A percentile compares a stretch with the other conserved stretches of the same genome.
Conservation (phyloP, 2,888 invertebrate genomes). For the Hoplodrina ambigua region DNA sequence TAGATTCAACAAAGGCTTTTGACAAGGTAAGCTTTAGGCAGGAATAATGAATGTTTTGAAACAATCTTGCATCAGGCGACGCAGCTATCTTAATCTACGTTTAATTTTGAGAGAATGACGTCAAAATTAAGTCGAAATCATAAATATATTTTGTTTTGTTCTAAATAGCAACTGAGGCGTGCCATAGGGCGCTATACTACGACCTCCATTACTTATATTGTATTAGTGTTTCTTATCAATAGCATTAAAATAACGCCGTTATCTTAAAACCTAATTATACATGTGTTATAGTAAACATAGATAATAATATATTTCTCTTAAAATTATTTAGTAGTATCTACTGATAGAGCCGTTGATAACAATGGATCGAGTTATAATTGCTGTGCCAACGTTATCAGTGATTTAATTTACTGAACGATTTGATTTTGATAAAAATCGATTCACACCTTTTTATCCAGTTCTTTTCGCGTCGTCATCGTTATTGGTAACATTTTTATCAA, state of each 20-base stretch:
- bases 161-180: constrained; percentile 7
- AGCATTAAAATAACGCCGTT: constrained; percentile 34
- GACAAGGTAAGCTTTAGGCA: neutral
- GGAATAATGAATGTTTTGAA: neutral
- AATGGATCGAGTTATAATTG: constrained; percentile 13
- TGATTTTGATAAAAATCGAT: constrained; percentile 29
- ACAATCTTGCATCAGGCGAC: neutral
- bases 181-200: constrained; percentile 30
- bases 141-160: constrained; percentile 7
- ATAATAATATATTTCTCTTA: constrained; percentile 42
- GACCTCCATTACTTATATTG: constrained; percentile 45
- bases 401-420: constrained; percentile 30
- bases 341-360: constrained; percentile 27
- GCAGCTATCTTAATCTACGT: constrained; percentile 1
- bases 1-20: constrained; percentile 3
- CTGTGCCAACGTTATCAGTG: constrained; percentile 21
- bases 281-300: constrained; percentile 45
- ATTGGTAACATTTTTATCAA: neutral
- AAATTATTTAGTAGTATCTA: constrained; percentile 30
- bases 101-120: constrained; percentile 4
- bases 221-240: constrained; percentile 31
- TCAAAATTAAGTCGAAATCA: constrained; percentile 3
- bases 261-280: constrained; percentile 47
- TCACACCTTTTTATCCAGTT: constrained; percentile 19
- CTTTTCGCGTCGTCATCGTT: neutral